A percentile compares a stretch with the other conserved stretches of the same genome.
These are phyloP conservation scores for Salvelinus fontinalis DNA, from an alignment of 2,113 vertebrate species.

Conservation along the genomic window DNA sequence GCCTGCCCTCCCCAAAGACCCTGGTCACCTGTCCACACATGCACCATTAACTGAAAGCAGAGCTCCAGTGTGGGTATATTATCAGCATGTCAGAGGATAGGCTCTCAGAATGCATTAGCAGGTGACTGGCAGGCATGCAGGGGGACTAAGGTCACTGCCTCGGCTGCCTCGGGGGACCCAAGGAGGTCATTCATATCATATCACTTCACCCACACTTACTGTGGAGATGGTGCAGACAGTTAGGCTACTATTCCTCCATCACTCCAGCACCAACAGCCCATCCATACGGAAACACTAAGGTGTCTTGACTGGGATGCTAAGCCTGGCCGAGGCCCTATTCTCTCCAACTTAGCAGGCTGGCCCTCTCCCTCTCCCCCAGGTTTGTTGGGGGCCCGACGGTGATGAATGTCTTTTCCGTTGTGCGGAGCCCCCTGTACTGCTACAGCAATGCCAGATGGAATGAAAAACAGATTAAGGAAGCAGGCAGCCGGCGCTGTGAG, in stretches of 20 bases:
- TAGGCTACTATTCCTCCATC: background rate
- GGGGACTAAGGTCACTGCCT: background rate
- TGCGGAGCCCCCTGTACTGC: conserved; percentile 66
- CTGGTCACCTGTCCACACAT: background rate
- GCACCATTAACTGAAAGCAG: background rate
- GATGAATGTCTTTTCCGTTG: conserved; percentile 73
- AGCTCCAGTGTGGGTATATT: conserved; percentile 1
- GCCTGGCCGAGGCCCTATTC: conserved; percentile 42
- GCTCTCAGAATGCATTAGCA: conserved; percentile 12
- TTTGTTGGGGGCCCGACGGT: conserved; percentile 66
- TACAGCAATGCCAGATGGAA: conserved; percentile 68
- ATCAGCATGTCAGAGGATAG: background rate
- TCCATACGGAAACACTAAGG: conserved; percentile 11
- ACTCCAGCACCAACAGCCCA: conserved; percentile 2
- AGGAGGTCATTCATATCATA: background rate
- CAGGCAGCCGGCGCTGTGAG: conserved; percentile 69
- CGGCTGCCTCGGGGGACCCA: background rate
- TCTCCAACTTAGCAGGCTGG: conserved; percentile 59
- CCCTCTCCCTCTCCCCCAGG: conserved; percentile 51
- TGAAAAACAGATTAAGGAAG: conserved; percentile 78
- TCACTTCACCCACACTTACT: background rate
- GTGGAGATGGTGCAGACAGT: background rate
- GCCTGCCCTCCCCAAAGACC: background rate
- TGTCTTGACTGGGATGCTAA: conserved; percentile 34
- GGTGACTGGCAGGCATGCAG: background rate